phyloP scores from a whole-genome alignment of 1,140 invertebrate genomes.

The Drosophila kepulauana region DNA sequence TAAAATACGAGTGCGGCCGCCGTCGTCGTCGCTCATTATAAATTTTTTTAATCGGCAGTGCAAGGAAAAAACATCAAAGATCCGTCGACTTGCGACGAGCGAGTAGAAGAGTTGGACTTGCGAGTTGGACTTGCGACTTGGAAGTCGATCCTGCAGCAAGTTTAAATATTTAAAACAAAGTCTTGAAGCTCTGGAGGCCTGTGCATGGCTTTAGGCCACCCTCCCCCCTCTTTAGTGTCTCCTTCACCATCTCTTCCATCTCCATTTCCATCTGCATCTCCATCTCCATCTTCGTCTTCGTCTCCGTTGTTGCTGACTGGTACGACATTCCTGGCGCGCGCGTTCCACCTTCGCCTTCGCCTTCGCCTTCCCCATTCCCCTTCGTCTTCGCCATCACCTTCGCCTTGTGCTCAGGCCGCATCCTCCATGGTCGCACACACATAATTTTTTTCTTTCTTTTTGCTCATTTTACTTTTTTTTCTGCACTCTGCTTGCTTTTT shows the following conservation, averaged over 20 bases:
- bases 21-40: slow-evolving; percentile 75
- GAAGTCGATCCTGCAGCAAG: slow-evolving; percentile 62
- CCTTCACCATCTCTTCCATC: slow-evolving; percentile 13
- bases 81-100: slow-evolving; percentile 56
- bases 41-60: slow-evolving; percentile 80
- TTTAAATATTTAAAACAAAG: slow-evolving; percentile 83
- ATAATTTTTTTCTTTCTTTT: slow-evolving; percentile 61
- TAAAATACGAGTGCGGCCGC: slow-evolving; percentile 72
- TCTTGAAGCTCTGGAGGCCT: slow-evolving; percentile 47
- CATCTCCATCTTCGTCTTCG: slow-evolving; percentile 19
- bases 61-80: slow-evolving; percentile 73
- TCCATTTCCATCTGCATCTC: slow-evolving; percentile 11
- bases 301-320: neutral
- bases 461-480: slow-evolving; percentile 43
- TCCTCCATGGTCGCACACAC: slow-evolving; percentile 67
- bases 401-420: slow-evolving; percentile 53
- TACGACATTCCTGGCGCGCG: slow-evolving; percentile 25
- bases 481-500: slow-evolving; percentile 17
- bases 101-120: slow-evolving; percentile 21
- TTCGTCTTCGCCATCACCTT: slow-evolving; percentile 39
- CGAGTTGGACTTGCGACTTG: neutral
- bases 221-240: neutral
- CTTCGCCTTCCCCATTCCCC: slow-evolving; percentile 47
- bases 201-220: slow-evolving; percentile 28
- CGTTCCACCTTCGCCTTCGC: slow-evolving; percentile 44